Evolutionary conservation across 2,888 invertebrate genomes (phyloP), one percentile per base, ranked within the genome.

Genomic region (Drosophila pseudotakahashii): DNA sequence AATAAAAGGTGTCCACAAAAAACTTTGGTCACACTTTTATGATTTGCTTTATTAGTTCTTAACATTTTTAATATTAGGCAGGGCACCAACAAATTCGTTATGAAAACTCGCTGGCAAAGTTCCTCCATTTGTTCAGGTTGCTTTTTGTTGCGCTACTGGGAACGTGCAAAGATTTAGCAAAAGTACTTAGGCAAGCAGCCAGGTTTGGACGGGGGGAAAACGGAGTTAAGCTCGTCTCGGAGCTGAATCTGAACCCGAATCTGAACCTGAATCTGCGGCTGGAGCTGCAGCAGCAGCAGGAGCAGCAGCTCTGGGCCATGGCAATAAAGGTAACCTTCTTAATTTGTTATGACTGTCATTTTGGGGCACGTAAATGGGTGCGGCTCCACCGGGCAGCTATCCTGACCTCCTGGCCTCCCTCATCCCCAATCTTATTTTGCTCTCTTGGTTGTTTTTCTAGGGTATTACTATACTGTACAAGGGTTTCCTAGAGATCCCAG

Each of bases 281-380:
- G 39, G 32, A 13, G 58, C 58, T 7, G 34, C 7, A 19, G 42
- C 32, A 11, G 47, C 19, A 19, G n/a, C 30, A 1, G 32, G 10
- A 19, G 41, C 41, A 10, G 48, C 45, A 47, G 70, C 68, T 54
- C 16, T 36, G 67, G 74, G 58, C 50, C 54, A 45, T 54, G 67
- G 57, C 60, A 44, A 60, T 64, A 75, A 70, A 75, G 75, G 75
- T 75, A 85, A 88, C 83, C 83, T 88, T 83, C 86, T 86, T 83
- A 83, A 83, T 88, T 88, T 83, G 83, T 83, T 88, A 79, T 82
- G 80, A 80, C 78, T 85, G 76, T 78, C 80, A 82, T 79, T 85
- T 88, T 75, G 68, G 69, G 69, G 67, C 79, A 84, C 69, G 72
- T 68, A 78, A 76, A 87, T 76, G 75, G 70, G 69, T 64, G 75